A percentile compares a stretch with the other conserved stretches of the same genome.
These are phyloP conservation scores for Drosophila quinaria DNA, from an alignment of 2,888 invertebrate species.

Conservation along the genomic window DNA sequence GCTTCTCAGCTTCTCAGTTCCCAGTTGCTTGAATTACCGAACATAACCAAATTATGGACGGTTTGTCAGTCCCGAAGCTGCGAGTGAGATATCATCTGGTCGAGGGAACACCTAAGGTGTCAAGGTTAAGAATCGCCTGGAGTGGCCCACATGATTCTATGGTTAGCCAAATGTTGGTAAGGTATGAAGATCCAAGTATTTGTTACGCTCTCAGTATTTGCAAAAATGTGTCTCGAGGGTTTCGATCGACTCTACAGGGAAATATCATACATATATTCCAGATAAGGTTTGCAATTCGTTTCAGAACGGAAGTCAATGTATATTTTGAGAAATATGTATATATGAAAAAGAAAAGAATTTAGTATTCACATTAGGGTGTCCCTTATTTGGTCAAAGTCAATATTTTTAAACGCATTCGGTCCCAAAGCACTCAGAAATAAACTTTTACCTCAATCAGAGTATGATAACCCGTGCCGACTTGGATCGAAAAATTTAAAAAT, in stretches of 20 bases:
- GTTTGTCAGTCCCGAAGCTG: constrained; percentile 38
- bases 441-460: too few relatives aligned
- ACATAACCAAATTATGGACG: constrained; percentile 75
- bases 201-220: constrained; percentile 42
- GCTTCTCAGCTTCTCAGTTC: constrained; percentile 15
- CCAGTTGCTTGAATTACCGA: constrained; percentile 57
- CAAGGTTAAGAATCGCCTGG: constrained; percentile 51
- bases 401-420: too few relatives aligned
- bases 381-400: too few relatives aligned
- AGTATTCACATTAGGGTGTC: too few relatives aligned
- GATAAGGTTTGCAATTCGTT: background rate
- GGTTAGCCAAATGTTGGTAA: constrained; percentile 56
- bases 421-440: too few relatives aligned
- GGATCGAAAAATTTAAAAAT: too few relatives aligned
- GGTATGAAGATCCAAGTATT: constrained; percentile 32
- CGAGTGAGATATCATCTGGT: constrained; percentile 64
- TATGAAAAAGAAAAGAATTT: too few relatives aligned
- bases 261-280: too few relatives aligned
- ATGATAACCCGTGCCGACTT: too few relatives aligned
- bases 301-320: background rate
- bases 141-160: constrained; percentile 36
- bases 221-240: background rate
- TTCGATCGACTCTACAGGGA: background rate
- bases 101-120: constrained; percentile 53
- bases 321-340: background rate